These are phyloP conservation scores for Tinea pellionella DNA, from an alignment of 2,888 invertebrate genomes.

Conservation along the genomic window DNA sequence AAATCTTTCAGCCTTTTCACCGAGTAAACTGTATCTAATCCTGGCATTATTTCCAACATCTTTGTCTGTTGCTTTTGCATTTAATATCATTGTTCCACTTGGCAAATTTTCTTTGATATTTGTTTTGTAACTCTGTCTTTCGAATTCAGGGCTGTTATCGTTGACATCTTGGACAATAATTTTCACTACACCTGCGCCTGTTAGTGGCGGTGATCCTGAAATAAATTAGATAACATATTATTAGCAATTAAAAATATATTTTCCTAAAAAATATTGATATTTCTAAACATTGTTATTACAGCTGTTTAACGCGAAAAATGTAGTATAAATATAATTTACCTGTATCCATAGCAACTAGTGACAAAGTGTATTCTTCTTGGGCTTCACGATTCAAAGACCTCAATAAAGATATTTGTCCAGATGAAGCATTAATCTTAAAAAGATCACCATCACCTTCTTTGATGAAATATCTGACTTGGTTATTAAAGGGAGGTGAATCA, in stretches of 20 bases:
- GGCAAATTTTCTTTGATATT: conserved; percentile 86
- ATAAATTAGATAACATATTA: conserved; percentile 19
- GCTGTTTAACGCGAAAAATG: too few species aligned
- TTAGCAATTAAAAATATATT: not conserved
- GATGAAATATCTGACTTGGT: conserved; percentile 90
- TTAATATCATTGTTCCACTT: conserved; percentile 80
- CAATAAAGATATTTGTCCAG: conserved; percentile 89
- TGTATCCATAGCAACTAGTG: conserved; percentile 93
- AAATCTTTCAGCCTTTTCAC: conserved; percentile 85
- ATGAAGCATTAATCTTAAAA: conserved; percentile 91
- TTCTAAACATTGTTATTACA: too few species aligned
- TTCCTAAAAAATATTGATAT: too few species aligned
- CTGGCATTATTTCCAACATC: conserved; percentile 88
- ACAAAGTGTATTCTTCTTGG: conserved; percentile 85
- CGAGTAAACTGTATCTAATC: conserved; percentile 86
- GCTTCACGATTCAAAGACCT: conserved; percentile 86
- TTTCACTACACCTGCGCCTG: conserved; percentile 90
- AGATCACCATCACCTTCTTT: conserved; percentile 93
- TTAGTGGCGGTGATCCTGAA: conserved; percentile 90
- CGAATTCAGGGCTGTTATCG: conserved; percentile 92
- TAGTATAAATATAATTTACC: conserved; percentile 67
- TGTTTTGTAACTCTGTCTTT: conserved; percentile 82
- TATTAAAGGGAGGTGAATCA: conserved; percentile 90
- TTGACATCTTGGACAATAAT: conserved; percentile 94
- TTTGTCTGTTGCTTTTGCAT: conserved; percentile 82